Base-by-base conservation (phyloP, 2,888 invertebrate genomes). In the Diloba caeruleocephala region DNA sequence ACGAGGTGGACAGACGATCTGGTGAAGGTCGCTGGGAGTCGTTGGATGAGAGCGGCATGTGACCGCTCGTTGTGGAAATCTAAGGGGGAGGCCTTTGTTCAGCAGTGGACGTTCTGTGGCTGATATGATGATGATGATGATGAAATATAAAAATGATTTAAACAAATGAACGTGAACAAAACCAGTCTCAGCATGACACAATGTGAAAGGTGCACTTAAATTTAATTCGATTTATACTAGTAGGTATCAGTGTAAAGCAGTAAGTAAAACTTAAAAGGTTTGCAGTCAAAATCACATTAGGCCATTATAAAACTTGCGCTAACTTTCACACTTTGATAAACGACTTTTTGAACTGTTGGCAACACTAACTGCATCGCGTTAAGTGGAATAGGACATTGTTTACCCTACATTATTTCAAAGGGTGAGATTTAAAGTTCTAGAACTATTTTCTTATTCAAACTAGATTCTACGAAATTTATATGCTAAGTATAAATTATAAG, bases 311-410 rank as follows among this genome's bases (percentile, higher is more conserved):
- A 85, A 84, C 74, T 80, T 60, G 74, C 73, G 84, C 81, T 84
- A 84, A 85, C 76, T 81, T 77, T 70, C 68, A 65, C 66, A 70
- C 65, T 62, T 76, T 90, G 88, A 91, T 87, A 86, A 87, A 92
- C 82, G 86, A 81, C 80, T 76, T 85, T 88, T 89, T 89, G 88
- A 90, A 89, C 81, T 88, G 89, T 88, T 90, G 88, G 87, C 85
- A 89, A 79, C 88, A 74, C 70, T 71, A 54, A 71, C 76, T 75
- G 73, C 52, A 67, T 71, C 60, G 60, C 54, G 71, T 54, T 77
- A 76, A 80, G 74, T 78, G 75, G 71, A 38, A 66, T 59, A 71
- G 58, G 63, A 53, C 61, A 49, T 52, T 67, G 55, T 61, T 64
- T 63, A 61, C 48, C 44, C 37, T 53, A 52, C 36, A 56, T 54